Evolutionary conservation across 2,113 vertebrate species (phyloP).

Genomic region (Peromyscus leucopus): DNA sequence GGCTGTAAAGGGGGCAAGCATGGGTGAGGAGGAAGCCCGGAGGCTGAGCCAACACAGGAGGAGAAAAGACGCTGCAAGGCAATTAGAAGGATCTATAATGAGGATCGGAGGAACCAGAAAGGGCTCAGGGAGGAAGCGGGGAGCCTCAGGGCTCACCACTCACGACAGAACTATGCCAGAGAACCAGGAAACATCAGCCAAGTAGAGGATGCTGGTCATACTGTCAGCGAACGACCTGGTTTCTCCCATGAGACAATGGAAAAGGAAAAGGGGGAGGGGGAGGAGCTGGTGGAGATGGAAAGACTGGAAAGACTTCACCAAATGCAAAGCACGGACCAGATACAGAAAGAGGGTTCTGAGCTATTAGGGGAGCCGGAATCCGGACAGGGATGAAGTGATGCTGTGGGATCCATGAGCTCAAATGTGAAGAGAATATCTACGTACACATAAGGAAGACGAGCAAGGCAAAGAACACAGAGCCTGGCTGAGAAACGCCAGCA

Average conservation of each 20-base stretch:
- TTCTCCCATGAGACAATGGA: neutral
- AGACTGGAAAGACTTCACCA: neutral
- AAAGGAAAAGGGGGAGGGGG: neutral
- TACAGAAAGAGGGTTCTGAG: neutral
- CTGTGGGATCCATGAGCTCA: too few species aligned
- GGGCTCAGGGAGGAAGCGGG: neutral
- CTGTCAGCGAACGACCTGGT: neutral
- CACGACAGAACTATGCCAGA: neutral
- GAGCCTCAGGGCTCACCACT: neutral
- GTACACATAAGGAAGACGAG: neutral
- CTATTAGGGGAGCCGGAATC: neutral
- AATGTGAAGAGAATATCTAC: neutral
- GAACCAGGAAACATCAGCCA: accelerated
- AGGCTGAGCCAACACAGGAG: neutral
- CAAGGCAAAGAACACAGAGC: neutral
- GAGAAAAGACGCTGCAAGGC: neutral
- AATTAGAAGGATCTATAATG: too few species aligned
- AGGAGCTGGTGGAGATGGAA: neutral
- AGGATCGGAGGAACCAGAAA: neutral
- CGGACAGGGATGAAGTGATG: neutral
- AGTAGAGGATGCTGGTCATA: neutral
- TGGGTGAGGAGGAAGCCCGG: neutral
- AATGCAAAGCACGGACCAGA: neutral
- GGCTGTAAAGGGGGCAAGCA: too few species aligned
- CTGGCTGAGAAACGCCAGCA: neutral